Conservation (phyloP, 1,140 invertebrate genomes). For the Brachionus manjavacas region DNA sequence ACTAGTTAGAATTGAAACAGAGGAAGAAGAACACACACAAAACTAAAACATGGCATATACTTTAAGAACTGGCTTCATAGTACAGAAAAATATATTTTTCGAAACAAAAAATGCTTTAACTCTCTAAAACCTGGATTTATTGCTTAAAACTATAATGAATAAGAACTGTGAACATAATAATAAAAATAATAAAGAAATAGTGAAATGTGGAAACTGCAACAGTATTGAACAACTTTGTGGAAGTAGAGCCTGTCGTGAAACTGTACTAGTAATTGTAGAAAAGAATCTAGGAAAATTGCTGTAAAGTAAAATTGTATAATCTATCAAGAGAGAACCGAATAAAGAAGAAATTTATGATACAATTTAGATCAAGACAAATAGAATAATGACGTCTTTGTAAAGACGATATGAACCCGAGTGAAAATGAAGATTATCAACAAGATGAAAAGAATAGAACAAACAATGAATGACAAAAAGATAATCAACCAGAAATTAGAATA, state of each 20-base stretch:
- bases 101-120: constrained; percentile 49
- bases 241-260: constrained; percentile 18
- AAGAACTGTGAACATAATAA: constrained; percentile 49
- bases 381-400: too few relatives aligned
- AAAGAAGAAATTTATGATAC: too few relatives aligned
- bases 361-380: too few relatives aligned
- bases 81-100: constrained; percentile 42
- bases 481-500: background rate
- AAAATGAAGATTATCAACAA: background rate
- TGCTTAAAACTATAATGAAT: too few relatives aligned
- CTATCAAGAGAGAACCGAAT: background rate
- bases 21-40: background rate
- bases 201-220: constrained; percentile 46
- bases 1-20: background rate
- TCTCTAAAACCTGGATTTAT: constrained; percentile 42
- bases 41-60: constrained; percentile 44
- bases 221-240: constrained; percentile 45
- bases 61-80: constrained; percentile 48
- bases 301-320: background rate
- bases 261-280: too few relatives aligned
- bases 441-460: background rate
- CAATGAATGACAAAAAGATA: too few relatives aligned
- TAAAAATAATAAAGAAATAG: constrained; percentile 48
- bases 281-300: background rate
- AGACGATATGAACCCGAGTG: background rate